Evolutionary conservation across 2,113 vertebrate genomes (phyloP).

Genomic region (Cyrtonyx montezumae): DNA sequence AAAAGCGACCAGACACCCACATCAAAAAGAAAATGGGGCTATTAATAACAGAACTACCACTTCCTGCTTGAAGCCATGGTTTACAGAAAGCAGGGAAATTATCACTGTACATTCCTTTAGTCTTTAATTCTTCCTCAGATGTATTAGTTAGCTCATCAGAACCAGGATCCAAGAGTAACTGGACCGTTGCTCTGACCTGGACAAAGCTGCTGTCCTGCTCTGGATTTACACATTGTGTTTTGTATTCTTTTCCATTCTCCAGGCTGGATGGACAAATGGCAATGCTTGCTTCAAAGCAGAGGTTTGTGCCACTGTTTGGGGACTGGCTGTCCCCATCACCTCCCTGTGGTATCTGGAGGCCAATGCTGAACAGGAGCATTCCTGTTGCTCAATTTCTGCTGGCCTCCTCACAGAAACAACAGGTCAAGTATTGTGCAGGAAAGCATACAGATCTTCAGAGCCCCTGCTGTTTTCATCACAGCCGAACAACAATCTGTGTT

Average conservation of each 20-base stretch:
- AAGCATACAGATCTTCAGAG: not conserved
- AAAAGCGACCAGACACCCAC: not conserved
- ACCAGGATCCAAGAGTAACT: not conserved
- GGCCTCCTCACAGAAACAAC: not conserved
- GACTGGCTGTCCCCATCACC: rapidly evolving
- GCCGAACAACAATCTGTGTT: not conserved
- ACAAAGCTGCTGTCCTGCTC: not conserved
- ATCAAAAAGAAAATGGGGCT: not conserved
- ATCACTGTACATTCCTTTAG: not conserved
- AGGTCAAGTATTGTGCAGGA: not conserved
- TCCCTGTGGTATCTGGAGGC: not conserved
- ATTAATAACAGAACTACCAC: not conserved
- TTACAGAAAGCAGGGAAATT: not conserved
- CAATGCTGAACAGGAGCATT: not conserved
- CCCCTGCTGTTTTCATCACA: not conserved
- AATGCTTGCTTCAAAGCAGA: not conserved
- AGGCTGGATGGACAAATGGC: not conserved
- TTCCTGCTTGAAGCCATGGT: not conserved
- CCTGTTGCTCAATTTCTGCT: not conserved
- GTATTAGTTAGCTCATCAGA: not conserved
- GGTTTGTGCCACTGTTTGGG: not conserved
- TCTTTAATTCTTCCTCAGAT: not conserved
- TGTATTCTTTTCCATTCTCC: not conserved
- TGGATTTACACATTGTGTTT: too few species aligned
- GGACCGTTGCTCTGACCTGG: not conserved